Conservation (phyloP, 2,113 vertebrate species). For the Suncus etruscus region DNA sequence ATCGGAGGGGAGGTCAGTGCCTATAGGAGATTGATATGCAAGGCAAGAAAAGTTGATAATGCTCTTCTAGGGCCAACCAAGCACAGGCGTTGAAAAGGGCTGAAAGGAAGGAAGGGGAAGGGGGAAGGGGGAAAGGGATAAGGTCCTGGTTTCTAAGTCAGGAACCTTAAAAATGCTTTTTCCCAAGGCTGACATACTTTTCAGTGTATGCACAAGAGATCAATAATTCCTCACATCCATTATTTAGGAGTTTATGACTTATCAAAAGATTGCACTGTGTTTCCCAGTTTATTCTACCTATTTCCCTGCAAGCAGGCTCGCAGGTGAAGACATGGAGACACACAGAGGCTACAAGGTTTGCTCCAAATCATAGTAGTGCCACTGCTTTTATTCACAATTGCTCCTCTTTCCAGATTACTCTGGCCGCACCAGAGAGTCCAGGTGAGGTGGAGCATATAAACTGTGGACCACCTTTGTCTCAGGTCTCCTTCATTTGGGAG, state of each 20-base stretch:
- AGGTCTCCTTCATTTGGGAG: background rate
- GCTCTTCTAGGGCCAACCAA: background rate
- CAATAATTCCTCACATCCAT: background rate
- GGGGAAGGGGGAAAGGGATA: no score
- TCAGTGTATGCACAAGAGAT: background rate
- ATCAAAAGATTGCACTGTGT: background rate
- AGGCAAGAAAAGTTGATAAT: background rate
- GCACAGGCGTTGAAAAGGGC: background rate
- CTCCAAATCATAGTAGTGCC: background rate
- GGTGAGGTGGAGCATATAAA: no score
- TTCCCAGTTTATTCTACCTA: background rate
- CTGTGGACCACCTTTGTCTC: background rate
- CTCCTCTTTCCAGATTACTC: background rate
- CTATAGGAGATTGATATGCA: conserved; percentile 4
- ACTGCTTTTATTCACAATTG: background rate
- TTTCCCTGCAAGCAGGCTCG: background rate
- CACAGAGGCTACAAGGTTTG: background rate
- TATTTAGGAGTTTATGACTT: conserved; percentile 18
- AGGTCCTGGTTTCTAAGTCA: background rate
- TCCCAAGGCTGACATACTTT: background rate
- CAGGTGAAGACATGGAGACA: background rate
- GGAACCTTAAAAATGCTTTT: background rate
- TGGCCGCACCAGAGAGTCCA: background rate
- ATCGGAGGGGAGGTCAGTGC: background rate
- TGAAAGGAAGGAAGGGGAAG: background rate